These are phyloP conservation scores for Autographa gamma DNA, from an alignment of 2,888 invertebrate species.

Conservation along the genomic window DNA sequence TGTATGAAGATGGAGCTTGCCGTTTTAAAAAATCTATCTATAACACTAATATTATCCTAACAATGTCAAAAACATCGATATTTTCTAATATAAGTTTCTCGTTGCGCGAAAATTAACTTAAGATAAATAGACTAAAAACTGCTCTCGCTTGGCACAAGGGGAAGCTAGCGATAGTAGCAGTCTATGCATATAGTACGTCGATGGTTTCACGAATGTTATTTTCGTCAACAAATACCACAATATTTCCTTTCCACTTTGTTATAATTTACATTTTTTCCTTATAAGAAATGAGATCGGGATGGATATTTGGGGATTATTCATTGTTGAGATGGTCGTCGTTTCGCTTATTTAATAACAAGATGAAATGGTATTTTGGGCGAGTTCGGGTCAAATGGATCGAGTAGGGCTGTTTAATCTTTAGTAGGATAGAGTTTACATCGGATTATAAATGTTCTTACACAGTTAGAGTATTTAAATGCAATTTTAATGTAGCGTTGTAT, in stretches of 20 bases:
- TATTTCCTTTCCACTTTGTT: not conserved
- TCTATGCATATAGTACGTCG: too few species aligned
- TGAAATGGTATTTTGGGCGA: not conserved
- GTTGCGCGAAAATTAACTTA: too few species aligned
- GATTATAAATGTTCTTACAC: not conserved
- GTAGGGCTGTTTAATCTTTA: conserved; percentile 1
- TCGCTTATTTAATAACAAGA: conserved; percentile 15
- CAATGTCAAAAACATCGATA: too few species aligned
- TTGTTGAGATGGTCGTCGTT: not conserved
- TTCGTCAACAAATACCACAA: not conserved
- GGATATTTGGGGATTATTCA: conserved; percentile 21
- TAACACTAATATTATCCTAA: too few species aligned
- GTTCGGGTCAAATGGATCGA: not conserved
- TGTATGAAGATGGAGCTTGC: too few species aligned
- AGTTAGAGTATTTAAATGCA: too few species aligned
- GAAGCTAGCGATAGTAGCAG: too few species aligned
- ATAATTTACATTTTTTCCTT: conserved; percentile 5
- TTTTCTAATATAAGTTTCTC: too few species aligned
- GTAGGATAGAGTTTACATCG: not conserved
- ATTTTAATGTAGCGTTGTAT: too few species aligned
- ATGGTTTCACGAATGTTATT: not conserved
- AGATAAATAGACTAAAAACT: too few species aligned
- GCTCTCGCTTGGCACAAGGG: too few species aligned
- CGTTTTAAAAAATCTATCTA: too few species aligned
- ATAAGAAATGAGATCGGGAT: not conserved